Conservation (phyloP, 2,888 invertebrate species). For the Phanerotoma sp. region DNA sequence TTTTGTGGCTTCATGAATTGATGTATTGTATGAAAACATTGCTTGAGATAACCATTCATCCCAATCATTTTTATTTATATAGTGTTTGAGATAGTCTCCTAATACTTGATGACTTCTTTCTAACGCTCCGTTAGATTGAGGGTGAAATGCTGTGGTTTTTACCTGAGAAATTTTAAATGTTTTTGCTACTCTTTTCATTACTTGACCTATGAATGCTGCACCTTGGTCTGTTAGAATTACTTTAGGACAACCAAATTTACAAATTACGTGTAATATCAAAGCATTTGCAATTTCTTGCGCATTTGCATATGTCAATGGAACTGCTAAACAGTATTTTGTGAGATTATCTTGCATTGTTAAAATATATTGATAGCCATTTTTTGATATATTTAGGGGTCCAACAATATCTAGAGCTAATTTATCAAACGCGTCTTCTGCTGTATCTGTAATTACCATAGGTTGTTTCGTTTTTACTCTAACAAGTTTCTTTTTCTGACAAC, state of each 20-base stretch:
- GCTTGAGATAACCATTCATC: background rate
- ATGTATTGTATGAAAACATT: too few relatives aligned
- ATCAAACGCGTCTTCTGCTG: conserved; percentile 20
- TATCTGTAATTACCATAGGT: too few relatives aligned
- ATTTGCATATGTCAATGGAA: conserved; percentile 1
- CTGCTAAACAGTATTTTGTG: conserved; percentile 20
- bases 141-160: conserved; percentile 24
- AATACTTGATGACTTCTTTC: conserved; percentile 20
- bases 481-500: conserved; percentile 30
- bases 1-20: too few relatives aligned
- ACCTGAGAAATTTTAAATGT: conserved; percentile 22
- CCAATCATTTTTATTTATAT: conserved; percentile 6
- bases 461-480: too few relatives aligned
- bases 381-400: too few relatives aligned
- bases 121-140: conserved; percentile 22
- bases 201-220: conserved; percentile 7
- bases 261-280: conserved; percentile 11
- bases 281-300: conserved; percentile 17
- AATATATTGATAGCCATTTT: conserved; percentile 18
- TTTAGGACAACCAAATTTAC: conserved; percentile 12
- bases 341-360: too few relatives aligned
- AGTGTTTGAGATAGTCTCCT: conserved; percentile 12
- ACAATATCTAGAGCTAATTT: conserved; percentile 31
- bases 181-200: conserved; percentile 11
- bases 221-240: conserved; percentile 24